These are phyloP conservation scores for Pterocles gutturalis DNA, from an alignment of 2,113 vertebrate species.

Conservation along the genomic window DNA sequence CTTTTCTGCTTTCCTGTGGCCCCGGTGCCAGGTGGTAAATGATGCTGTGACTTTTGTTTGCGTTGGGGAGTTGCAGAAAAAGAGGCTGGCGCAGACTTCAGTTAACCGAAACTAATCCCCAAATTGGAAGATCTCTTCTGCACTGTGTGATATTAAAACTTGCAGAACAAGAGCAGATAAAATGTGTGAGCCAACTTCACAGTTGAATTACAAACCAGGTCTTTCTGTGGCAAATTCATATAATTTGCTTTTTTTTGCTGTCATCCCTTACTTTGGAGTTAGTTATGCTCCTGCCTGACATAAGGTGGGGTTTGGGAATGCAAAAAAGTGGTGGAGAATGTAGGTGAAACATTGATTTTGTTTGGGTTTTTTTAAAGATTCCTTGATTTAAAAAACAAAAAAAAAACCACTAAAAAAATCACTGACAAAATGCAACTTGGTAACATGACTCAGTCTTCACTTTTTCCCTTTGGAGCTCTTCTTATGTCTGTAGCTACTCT, in stretches of 20 bases:
- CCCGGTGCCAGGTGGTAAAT: neutral
- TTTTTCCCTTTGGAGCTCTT: neutral
- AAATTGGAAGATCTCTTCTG: neutral
- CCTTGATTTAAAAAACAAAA: neutral
- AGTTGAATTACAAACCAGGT: neutral
- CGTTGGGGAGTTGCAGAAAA: neutral
- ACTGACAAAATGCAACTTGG: neutral
- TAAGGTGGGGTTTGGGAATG: neutral
- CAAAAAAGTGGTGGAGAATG: neutral
- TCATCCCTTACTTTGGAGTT: neutral
- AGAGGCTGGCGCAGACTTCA: neutral
- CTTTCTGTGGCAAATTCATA: neutral
- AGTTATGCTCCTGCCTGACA: neutral
- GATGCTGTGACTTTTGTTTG: neutral
- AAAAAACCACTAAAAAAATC: too few species aligned
- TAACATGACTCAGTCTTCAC: neutral
- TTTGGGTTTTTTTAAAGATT: neutral
- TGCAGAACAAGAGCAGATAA: neutral
- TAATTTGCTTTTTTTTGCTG: fast-evolving
- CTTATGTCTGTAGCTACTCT: neutral
- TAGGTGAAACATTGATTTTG: neutral
- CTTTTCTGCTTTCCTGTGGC: neutral
- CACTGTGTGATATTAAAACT: neutral
- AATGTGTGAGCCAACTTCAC: fast-evolving
- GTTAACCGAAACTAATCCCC: neutral